Percentiles rank a stretch among this genome's conserved stretches.
These are phyloP conservation scores for Nothobranchius kuhntae DNA, from an alignment of 2,113 vertebrate species.

Conservation along the genomic window DNA sequence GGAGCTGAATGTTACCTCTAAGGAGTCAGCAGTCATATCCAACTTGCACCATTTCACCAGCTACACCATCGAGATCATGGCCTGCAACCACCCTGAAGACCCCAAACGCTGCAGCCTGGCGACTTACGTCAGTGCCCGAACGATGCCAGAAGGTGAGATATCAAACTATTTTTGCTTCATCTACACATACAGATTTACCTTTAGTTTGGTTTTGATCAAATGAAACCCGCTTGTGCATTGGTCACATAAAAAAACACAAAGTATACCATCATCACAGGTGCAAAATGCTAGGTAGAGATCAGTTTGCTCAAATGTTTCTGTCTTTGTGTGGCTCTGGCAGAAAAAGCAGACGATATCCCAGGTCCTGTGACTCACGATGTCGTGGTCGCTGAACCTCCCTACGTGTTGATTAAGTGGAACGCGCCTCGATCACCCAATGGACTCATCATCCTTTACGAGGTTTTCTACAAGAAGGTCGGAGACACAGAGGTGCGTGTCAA, in stretches of 20 bases:
- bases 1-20: slow-evolving; percentile 84
- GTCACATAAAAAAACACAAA: not conserved
- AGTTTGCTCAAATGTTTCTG: not conserved
- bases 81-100: slow-evolving; percentile 87
- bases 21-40: slow-evolving; percentile 90
- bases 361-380: slow-evolving; percentile 85
- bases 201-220: not conserved
- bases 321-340: slow-evolving; percentile 65
- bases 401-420: slow-evolving; percentile 88
- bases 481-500: slow-evolving; percentile 83
- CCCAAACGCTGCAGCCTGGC: slow-evolving; percentile 86
- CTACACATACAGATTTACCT: not conserved
- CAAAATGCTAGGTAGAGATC: not conserved
- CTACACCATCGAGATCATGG: slow-evolving; percentile 96
- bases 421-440: slow-evolving; percentile 90
- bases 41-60: slow-evolving; percentile 93
- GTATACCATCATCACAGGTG: not conserved
- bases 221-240: not conserved
- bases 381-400: slow-evolving; percentile 80
- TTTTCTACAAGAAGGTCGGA: slow-evolving; percentile 87
- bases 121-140: slow-evolving; percentile 90
- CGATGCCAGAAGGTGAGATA: slow-evolving; percentile 90
- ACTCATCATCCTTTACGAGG: slow-evolving; percentile 94
- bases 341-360: slow-evolving; percentile 89
- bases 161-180: not conserved